A percentile compares a stretch with the other conserved stretches of the same genome.
These are phyloP conservation scores for Lucifuga dentata DNA, from an alignment of 2,113 vertebrate species.

Conservation along the genomic window DNA sequence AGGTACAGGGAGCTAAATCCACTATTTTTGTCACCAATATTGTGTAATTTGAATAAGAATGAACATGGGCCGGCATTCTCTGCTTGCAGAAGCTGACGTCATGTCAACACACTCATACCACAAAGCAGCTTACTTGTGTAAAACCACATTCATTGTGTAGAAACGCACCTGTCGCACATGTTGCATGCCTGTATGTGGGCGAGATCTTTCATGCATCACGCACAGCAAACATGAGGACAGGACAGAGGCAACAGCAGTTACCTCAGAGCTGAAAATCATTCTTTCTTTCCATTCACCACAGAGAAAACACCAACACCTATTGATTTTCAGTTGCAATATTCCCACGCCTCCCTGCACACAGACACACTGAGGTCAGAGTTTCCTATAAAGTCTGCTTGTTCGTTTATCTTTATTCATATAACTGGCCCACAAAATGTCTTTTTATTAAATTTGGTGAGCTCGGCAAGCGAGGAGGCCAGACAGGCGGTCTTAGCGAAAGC, in stretches of 20 bases:
- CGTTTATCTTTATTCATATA: constrained; percentile 50
- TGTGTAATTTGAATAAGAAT: too few species aligned
- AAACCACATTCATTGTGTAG: too few species aligned
- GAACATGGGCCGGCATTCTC: too few species aligned
- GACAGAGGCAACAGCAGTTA: constrained; percentile 5
- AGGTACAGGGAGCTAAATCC: too few species aligned
- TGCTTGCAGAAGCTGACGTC: too few species aligned
- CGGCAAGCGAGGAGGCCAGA: constrained; percentile 41
- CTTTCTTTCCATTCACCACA: constrained; percentile 12
- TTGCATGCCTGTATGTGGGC: too few species aligned
- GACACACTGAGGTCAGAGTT: constrained; percentile 21
- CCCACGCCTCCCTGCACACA: constrained; percentile 8
- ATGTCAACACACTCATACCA: too few species aligned
- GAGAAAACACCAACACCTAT: constrained; percentile 17
- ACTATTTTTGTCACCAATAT: too few species aligned
- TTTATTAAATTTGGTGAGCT: constrained; percentile 41
- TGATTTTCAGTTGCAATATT: constrained; percentile 57
- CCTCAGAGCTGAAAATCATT: constrained; percentile 5
- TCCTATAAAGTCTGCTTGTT: constrained; percentile 17
- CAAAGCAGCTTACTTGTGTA: too few species aligned
- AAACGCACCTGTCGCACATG: too few species aligned
- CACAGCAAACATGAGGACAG: not conserved
- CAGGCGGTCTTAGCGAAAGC: constrained; percentile 68
- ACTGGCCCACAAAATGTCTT: constrained; percentile 52
- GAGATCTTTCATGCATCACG: not conserved